Evolutionary conservation across 2,888 invertebrate species (phyloP), one percentile per base, ranked within the genome.

Genomic region (Caenorhabditis imperialis): DNA sequence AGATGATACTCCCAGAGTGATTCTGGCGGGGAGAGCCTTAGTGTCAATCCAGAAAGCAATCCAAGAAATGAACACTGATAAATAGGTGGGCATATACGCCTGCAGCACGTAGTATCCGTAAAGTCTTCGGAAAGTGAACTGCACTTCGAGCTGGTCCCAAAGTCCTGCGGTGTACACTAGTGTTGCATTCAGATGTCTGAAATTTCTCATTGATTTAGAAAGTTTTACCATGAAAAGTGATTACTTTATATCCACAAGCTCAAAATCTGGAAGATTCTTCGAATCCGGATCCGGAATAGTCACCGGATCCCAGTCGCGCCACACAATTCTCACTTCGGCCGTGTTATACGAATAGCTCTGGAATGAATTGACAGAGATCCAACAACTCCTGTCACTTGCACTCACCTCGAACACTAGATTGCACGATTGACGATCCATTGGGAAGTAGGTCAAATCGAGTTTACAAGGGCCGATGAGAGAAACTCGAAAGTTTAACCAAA

Each of bases 21-120:
- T 88, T 18, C 88, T 55, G 18, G 88, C 88, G 2, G 88, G 88
- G 12, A 88, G 78, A n/a, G 83, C 84, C 55, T 85, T 85, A 3
- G 86, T 88, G 54, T 88, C 88, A 42, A 88, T 86, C 88, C 87
- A 88, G 60, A 88, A 88, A 1, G 88, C 86, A 37, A 88, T 88
- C 88, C 88, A 88, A 0, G 84, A 83, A 33, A 88, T 88, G 63
- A 88, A 88, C 12, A 88, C 88, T 3, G 86, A 85, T 4, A 87
- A 63, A 63, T 87, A 88, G 12, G 88, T 88, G 14, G 88, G 88
- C 83, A 88, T 82, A 48, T 86, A 88, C 7, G 88, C 88, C 84
- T 88, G 88, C 6, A 88, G 77, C 7, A 88, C 83, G 67, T 88
- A 88, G 75, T 83, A 88, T 16, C 88, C 88, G 61, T 88, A 88